Evolutionary conservation across 1,140 invertebrate species (phyloP), one percentile per base, ranked within the genome.

Genomic region (Drosophila quadrilineata): DNA sequence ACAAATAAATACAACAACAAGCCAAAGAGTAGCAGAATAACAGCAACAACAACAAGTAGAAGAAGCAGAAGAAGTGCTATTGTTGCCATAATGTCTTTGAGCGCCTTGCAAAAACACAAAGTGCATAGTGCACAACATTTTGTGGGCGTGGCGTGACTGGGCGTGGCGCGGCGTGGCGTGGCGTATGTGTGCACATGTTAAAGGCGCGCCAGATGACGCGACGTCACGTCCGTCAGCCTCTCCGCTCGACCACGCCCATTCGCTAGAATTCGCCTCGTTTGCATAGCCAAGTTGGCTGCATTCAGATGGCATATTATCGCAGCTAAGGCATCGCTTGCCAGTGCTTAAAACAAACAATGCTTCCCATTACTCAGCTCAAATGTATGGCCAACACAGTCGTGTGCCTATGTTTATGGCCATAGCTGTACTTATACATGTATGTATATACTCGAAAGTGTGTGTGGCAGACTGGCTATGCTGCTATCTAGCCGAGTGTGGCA

Each of bases 271-370:
- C 41, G 41, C 21, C 65, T 74, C 69, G 69, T 85, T 85, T 84
- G 84, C 77, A 84, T 84, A 73, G 31, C 58, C 70, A 84, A 84
- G 69, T 74, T 75, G 75, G 70, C 53, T 71, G 77, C 77, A 85
- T 84, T 79, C 79, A 84, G 74, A 79, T 79, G 79, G 70, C 60
- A 70, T 9, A 1, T 85, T 84, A 85, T 85, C 79, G 65, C 59
- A 40, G 77, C 63, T 70, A 84, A 85, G 77, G 75, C 79, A 84
- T 85, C 77, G 67, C 63, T 79, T 75, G 62, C 57, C 64, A 57
- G 36, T 74, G 71, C 79, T 85, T 75, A 85, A 67, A 79, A 72
- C 79, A 84, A 84, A 84, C 79, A 84, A 84, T 84, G 79, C 60
- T 40, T 45, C 57, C 65, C 71, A 85, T 85, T 68, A 70, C 68